Evolutionary conservation across 2,797 vertebrate species (phyloP), one percentile per base, ranked within the genome.

Genomic region (Cygnus olor): DNA sequence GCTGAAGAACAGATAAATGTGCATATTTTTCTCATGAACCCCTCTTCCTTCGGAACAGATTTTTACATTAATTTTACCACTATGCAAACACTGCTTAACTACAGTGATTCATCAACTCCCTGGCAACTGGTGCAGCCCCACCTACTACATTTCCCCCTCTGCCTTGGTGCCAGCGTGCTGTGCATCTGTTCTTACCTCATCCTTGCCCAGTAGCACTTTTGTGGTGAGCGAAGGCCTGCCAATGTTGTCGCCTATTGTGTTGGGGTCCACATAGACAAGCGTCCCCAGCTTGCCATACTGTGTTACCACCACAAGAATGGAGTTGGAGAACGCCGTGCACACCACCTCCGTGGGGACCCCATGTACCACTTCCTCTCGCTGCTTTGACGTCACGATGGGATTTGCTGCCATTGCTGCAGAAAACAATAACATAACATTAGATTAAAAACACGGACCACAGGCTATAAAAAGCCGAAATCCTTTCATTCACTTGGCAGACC

Each of bases 201-300:
- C 99, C 97, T 98, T 98, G 95, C 99, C 99, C 47, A 99, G 98
- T 9, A 99, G 98, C 30, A 99, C 99, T 98, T 98, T 99, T 0
- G 99, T 99, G 76, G 98, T 98, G 76, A 99, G 98, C 6, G 98
- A 91, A 0, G 98, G 98, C 36, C 97, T 98, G 97, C 97, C 98
- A 96, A 99, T 93, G 25, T 98, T 99, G 85, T 98, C 97, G 10
- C 98, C 96, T 72, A 97, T 91, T 5, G 96, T 96, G 95, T 98
- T 98, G 72, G 99, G 99, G 32, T 99, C 98, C 97, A 99, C 84
- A 5, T 98, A 99, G 92, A 99, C 97, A 66, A 99, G 96, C 1
- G 99, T 99, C 2, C 99, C 99, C 72, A 99, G 98, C 97, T 99
- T 99, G 28, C 99, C 99, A 1, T 99, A 99, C 97, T 99, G 99